These are phyloP conservation scores for Tringa solitaria DNA, from an alignment of 2,113 vertebrate genomes.

Conservation along the genomic window DNA sequence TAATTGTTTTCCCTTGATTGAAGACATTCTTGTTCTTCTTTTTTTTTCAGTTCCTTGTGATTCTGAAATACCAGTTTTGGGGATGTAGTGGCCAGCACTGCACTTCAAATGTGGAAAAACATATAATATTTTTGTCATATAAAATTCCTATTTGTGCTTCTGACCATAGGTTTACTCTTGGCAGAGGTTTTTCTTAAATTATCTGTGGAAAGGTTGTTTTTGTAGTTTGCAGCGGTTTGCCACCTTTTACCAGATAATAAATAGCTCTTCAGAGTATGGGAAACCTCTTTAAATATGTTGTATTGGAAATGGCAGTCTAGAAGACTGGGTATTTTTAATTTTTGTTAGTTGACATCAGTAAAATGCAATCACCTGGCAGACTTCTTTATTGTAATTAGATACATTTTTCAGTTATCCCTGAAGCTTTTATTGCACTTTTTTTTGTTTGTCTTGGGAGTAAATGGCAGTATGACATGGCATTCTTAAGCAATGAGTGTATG, in stretches of 20 bases:
- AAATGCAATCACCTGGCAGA: not conserved
- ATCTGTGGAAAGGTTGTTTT: not conserved
- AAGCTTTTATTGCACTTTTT: not conserved
- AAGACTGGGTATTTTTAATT: not conserved
- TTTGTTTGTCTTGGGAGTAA: constrained; percentile 4
- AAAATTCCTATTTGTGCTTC: not conserved
- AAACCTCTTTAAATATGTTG: not conserved
- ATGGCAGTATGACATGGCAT: not conserved
- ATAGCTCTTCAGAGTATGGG: not conserved
- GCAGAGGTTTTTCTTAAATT: not conserved
- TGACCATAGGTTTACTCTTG: not conserved
- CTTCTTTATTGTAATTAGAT: not conserved
- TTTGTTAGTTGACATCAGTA: constrained; percentile 11
- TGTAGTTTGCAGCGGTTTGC: not conserved
- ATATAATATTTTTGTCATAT: not conserved
- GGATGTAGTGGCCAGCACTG: not conserved
- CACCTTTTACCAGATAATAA: not conserved
- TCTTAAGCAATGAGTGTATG: constrained; percentile 3
- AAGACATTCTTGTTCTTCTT: not conserved
- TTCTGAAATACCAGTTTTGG: not conserved
- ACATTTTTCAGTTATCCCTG: constrained; percentile 1
- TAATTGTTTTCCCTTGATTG: not conserved
- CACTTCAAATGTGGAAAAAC: not conserved
- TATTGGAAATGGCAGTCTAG: not conserved
- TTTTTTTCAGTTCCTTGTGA: not conserved